A percentile compares a stretch with the other conserved stretches of the same genome.
Conservation (phyloP, 2,113 vertebrate genomes). For the Micromys minutus region DNA sequence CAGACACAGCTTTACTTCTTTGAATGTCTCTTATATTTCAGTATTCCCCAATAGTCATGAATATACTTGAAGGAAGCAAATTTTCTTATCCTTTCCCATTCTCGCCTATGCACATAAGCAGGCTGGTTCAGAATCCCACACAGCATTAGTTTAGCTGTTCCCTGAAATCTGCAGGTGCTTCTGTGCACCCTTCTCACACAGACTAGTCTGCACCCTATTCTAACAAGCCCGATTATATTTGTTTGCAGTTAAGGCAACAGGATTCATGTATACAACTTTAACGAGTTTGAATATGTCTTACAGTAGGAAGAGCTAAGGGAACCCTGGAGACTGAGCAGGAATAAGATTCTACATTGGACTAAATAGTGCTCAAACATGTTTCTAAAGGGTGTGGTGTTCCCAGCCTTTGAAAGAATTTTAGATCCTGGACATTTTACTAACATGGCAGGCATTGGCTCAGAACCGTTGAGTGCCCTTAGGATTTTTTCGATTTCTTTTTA, state of each 20-base stretch:
- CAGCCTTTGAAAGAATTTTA: constrained; percentile 58
- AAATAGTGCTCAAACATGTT: constrained; percentile 58
- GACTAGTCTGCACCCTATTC: constrained; percentile 26
- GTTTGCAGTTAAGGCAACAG: background rate
- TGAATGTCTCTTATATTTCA: constrained; percentile 43
- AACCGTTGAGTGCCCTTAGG: constrained; percentile 29
- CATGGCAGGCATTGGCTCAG: constrained; percentile 53
- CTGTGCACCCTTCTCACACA: constrained; percentile 12
- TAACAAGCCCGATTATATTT: constrained; percentile 42
- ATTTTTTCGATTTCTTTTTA: background rate
- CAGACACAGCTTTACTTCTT: too few relatives aligned
- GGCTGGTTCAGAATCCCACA: constrained; percentile 38
- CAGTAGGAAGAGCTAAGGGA: too few relatives aligned
- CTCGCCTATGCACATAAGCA: background rate
- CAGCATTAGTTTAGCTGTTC: constrained; percentile 35
- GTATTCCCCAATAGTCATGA: background rate
- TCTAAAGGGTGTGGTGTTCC: constrained; percentile 68
- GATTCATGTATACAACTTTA: constrained; percentile 23
- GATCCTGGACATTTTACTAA: constrained; percentile 63
- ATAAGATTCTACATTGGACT: constrained; percentile 54
- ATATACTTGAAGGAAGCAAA: background rate
- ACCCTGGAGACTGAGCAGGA: constrained; percentile 20
- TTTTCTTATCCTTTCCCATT: constrained; percentile 8
- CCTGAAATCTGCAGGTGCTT: constrained; percentile 40
- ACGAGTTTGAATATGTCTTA: constrained; percentile 53